Base-by-base conservation (phyloP, 2,797 vertebrate genomes). In the Rhadinocentrus ornatus region DNA sequence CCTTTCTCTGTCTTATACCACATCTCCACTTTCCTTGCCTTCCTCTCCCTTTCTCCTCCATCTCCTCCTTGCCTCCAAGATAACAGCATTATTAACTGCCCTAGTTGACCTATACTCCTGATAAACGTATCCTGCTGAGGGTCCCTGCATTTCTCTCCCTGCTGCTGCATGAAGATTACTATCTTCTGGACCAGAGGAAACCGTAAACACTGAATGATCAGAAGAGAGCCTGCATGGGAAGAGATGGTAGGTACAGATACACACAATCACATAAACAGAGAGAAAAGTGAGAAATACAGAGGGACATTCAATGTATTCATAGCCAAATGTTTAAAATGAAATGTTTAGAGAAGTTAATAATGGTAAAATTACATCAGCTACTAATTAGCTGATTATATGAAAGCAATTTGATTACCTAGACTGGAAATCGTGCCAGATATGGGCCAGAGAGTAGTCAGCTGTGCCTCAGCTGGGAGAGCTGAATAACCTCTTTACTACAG, bases 61-160 rank as follows among this genome's bases (percentile, higher is more conserved):
- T 35, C 55, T 79, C 75, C 80, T 66, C 55, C 70, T 81, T 77
- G 77, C 82, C 82, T 87, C 74, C 56, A 64, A 89, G 90, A 92
- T 92, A 93, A 93, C 87, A 86, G 80, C 78, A 84, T 89, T 92
- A 93, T 92, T 92, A 93, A 92, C 88, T 92, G 89, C 86, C 87
- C 85, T 85, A 85, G 86, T 92, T 92, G 91, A 91, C 91, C 91
- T 89, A 85, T 82, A 89, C 88, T 89, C 70, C 83, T 80, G 89
- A 92, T 92, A 92, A 89, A 91, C 83, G 83, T 75, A 62, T 84
- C 79, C 86, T 72, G 41, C 87, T 72, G 88, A 88, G 83, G 85
- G 88, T 82, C 80, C 77, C 83, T 77, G 84, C 85, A 78, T 83
- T 84, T 84, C 77, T 84, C 69, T 73, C 57, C 39, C 80, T 54